Evolutionary conservation across 2,888 invertebrate genomes (phyloP), one percentile per base, ranked within the genome.

Genomic region (Neelides folsomi): DNA sequence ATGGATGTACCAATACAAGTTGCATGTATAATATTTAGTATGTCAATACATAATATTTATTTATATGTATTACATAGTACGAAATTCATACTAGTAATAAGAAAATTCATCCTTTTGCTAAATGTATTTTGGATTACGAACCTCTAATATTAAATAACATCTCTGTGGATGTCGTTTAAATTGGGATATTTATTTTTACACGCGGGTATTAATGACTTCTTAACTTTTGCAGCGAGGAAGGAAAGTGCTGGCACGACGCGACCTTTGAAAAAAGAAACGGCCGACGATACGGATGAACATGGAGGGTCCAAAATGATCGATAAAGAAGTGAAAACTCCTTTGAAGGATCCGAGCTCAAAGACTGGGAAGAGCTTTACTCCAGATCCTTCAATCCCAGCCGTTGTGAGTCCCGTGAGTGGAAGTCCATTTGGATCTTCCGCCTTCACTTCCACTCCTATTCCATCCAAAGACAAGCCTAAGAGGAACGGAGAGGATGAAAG

Each of bases 241-340:
- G 42, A 49, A 41, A 34, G 19, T 8, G 41, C 38, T 35, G 49
- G 47, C 13, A 51, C 35, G 10, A 38, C 48, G 27, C 4, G 27
- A 13, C 15, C n/a, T 38, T 13, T n/a, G n/a, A 38, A 38, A 13
- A 38, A 38, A 13, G 15, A 38, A 13, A 36, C 8, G 8, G 12
- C 36, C 12, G 38, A n/a, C 38, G 15, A 15, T 9, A 15, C 12
- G 53, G 60, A 58, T 39, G 60, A 56, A n/a, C 39, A 47, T 12
- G 52, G 51, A 16, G 20, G 46, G 13, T 39, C 39, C 18, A 47
- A 47, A 47, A 7, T 18, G n/a, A 13, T 37, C 36, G 16, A 15
- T 36, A 47, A 35, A 15, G 37, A 47, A 37, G 18, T 10, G 8
- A 15, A 37, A 36, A 8, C n/a, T 36, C 18, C 39, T 2, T 15